phyloP scores from a whole-genome alignment of 37 sponge, comb jelly and placozoan genomes.

The Sycon ciliatum region DNA sequence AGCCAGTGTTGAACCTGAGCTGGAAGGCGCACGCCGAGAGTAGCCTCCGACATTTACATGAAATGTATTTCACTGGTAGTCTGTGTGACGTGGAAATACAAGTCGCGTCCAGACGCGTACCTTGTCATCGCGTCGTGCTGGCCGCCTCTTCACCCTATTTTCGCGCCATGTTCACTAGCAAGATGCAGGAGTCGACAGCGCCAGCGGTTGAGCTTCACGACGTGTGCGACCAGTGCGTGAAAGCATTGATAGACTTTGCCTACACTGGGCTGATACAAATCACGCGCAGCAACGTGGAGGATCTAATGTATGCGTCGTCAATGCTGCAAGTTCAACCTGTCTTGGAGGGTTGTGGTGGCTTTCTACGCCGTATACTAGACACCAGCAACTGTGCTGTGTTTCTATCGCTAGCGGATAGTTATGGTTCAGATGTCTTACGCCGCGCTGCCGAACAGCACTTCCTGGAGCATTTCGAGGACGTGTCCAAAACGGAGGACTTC shows the following conservation, averaged over 20 bases:
- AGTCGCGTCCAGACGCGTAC: no score
- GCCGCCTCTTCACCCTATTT: slow-evolving; percentile 74
- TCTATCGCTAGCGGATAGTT: slow-evolving; percentile 50
- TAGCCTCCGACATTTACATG: no score
- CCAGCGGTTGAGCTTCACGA: slow-evolving; percentile 29
- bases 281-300: slow-evolving; percentile 43
- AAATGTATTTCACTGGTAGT: no score
- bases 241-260: slow-evolving; percentile 42
- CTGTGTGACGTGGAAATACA: no score
- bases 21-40: no score
- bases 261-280: slow-evolving; percentile 49
- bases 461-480: slow-evolving; percentile 57
- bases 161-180: slow-evolving; percentile 72
- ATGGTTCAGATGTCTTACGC: slow-evolving; percentile 39
- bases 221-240: slow-evolving; percentile 25
- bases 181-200: slow-evolving; percentile 44
- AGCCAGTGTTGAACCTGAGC: no score
- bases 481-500: slow-evolving; percentile 43
- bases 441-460: slow-evolving; percentile 35
- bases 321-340: slow-evolving; percentile 50
- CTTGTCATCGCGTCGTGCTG: slow-evolving; percentile 61
- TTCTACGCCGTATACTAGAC: slow-evolving; percentile 31
- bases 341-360: slow-evolving; percentile 56
- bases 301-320: slow-evolving; percentile 33
- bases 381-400: slow-evolving; percentile 66